phyloP scores from a whole-genome alignment of 92 coral and sea anemone species.

The Actinernus sp. region DNA sequence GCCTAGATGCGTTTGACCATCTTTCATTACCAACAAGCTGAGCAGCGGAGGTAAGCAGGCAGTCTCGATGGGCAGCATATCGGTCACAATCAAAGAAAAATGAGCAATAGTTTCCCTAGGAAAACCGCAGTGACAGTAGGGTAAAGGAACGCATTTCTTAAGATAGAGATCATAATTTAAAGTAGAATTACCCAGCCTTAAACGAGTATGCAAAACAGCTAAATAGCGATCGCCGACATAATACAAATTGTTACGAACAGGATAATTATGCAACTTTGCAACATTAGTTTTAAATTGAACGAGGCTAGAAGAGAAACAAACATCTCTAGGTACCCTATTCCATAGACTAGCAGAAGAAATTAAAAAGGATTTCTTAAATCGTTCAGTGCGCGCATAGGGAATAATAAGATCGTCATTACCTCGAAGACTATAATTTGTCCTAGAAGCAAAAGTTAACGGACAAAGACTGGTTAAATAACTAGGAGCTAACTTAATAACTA shows the following conservation, averaged over 20 bases:
- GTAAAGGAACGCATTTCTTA: neutral
- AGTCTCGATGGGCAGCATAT: conserved; percentile 12
- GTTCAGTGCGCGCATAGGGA: conserved; percentile 10
- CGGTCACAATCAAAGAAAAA: conserved; percentile 7
- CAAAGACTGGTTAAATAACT: conserved; percentile 8
- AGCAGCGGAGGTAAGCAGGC: conserved; percentile 18
- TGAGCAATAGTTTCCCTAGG: conserved; percentile 8
- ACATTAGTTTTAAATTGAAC: conserved; percentile 3
- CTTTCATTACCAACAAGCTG: conserved; percentile 3
- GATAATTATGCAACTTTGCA: neutral
- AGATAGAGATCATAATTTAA: conserved; percentile 5
- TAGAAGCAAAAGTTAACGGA: conserved; percentile 22
- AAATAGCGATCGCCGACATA: conserved; percentile 1
- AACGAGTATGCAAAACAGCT: conserved; percentile 4
- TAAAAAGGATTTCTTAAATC: conserved; percentile 31
- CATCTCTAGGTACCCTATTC: neutral
- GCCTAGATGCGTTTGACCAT: too few relatives aligned
- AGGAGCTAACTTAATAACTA: conserved; percentile 32
- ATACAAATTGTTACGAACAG: conserved; percentile 3
- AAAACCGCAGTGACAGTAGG: neutral
- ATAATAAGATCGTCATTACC: conserved; percentile 3
- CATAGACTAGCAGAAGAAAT: conserved; percentile 9
- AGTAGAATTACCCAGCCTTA: conserved; percentile 10
- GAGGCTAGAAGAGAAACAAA: neutral
- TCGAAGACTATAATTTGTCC: conserved; percentile 17